Base-by-base conservation (phyloP, 2,113 vertebrate genomes). In the Uria aalge region DNA sequence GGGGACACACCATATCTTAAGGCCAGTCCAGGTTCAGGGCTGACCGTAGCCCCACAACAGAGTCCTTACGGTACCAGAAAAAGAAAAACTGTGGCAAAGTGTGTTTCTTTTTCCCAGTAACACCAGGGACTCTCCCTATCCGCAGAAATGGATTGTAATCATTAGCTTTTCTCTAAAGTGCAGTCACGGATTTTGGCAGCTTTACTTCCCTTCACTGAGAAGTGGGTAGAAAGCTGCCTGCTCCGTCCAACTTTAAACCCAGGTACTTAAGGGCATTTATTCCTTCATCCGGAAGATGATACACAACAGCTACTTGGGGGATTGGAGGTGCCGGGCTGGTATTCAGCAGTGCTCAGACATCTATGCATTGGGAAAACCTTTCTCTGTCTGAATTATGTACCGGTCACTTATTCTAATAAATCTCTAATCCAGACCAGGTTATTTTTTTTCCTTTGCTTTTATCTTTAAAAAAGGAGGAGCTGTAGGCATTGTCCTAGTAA, bases 51-150 rank as follows among this genome's bases (percentile, higher is more conserved):
- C 27, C 32, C 50, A 27, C 29, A 34, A 60, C 3, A 40, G 9
- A 71, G 32, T 48, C n/a, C 32, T 68, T 41, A 52, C 0, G 0
- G 0, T 3, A 45, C 1, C 47, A 75, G 36, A 71, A 72, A 56
- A 82, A 63, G 36, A 71, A 72, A 56, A 82, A 63, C 11, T 22
- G 38, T 53, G 32, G 11, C 18, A 47, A 88, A 59, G 19, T 30
- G 30, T 73, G 10, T 69, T 88, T 62, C 7, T 75, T 5, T 74
- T 71, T 81, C 66, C 72, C 29, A 30, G 30, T 15, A 38, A 56
- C 69, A 75, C 13, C 2, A 64, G 34, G 8, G 71, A n/a, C 22
- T 45, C 24, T 88, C 21, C 12, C 26, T 90, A 3, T 22, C 57
- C 3, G 1, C 23, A 45, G 43, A 81, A 89, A 53, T 8, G 11